phyloP scores from a whole-genome alignment of 2,797 vertebrate genomes.

The Sibirionetta formosa region DNA sequence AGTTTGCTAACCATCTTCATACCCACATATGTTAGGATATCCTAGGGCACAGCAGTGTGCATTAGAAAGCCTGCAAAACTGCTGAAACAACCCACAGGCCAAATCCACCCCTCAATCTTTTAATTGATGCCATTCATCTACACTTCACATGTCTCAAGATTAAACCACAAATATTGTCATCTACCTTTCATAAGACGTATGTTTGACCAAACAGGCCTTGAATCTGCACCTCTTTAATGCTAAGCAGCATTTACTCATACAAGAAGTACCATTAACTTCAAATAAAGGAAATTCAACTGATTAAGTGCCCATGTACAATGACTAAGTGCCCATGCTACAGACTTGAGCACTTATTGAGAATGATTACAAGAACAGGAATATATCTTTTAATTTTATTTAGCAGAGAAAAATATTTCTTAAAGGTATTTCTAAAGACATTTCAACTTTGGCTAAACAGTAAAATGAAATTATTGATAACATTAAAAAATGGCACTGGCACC shows the following conservation, averaged over 20 bases:
- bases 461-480: neutral
- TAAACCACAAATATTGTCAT: neutral
- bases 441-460: neutral
- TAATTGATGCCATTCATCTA: neutral
- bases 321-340: neutral
- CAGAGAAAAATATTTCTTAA: neutral
- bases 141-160: neutral
- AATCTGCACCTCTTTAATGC: neutral
- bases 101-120: neutral
- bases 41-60: neutral
- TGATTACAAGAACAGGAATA: neutral
- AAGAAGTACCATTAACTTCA: neutral
- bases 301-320: neutral
- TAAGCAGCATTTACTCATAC: neutral
- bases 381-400: neutral
- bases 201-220: neutral
- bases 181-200: neutral
- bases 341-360: neutral
- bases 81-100: neutral
- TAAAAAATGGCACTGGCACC: neutral
- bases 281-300: neutral
- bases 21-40: fast-evolving
- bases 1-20: neutral
- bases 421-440: neutral
- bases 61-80: neutral